Conservation (phyloP, 1,140 invertebrate species). For the Drosophila oshimai region DNA sequence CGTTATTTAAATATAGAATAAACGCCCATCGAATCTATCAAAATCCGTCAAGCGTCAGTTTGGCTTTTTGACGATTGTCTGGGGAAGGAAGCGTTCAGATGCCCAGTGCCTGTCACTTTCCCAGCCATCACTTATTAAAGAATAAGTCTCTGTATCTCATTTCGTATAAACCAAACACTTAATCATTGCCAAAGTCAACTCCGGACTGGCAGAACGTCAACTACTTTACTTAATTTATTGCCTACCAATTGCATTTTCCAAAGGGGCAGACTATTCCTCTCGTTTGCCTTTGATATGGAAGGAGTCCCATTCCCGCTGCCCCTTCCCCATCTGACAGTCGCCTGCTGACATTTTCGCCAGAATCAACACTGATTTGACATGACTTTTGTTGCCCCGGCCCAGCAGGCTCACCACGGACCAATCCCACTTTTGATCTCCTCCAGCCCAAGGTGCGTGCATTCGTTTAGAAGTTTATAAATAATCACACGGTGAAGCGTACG, state of each 20-base stretch:
- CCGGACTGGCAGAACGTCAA: slow-evolving; percentile 60
- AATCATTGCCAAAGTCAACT: slow-evolving; percentile 70
- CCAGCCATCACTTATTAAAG: background rate
- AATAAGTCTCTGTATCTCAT: slow-evolving; percentile 3
- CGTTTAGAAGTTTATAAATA: slow-evolving; percentile 80
- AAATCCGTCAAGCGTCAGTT: slow-evolving; percentile 67
- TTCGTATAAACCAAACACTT: slow-evolving; percentile 45
- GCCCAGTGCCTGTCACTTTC: slow-evolving; percentile 25
- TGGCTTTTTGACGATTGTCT: slow-evolving; percentile 37
- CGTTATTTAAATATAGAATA: slow-evolving; percentile 51
- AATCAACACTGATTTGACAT: slow-evolving; percentile 79
- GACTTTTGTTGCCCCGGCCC: slow-evolving; percentile 67
- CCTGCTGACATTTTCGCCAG: slow-evolving; percentile 75
- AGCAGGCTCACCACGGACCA: slow-evolving; percentile 42
- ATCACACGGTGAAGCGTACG: slow-evolving; percentile 16
- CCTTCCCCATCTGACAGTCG: slow-evolving; percentile 32
- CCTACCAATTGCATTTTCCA: slow-evolving; percentile 63
- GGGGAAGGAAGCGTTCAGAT: background rate
- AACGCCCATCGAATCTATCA: slow-evolving; percentile 67
- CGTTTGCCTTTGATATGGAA: slow-evolving; percentile 14
- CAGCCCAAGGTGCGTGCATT: slow-evolving; percentile 68
- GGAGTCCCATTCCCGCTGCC: background rate
- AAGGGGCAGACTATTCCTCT: background rate
- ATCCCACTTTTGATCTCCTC: slow-evolving; percentile 47
- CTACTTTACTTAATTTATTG: slow-evolving; percentile 74